Evolutionary conservation across 2,113 vertebrate species (phyloP), one percentile per base, ranked within the genome.

Genomic region (Hemiprocne comata): DNA sequence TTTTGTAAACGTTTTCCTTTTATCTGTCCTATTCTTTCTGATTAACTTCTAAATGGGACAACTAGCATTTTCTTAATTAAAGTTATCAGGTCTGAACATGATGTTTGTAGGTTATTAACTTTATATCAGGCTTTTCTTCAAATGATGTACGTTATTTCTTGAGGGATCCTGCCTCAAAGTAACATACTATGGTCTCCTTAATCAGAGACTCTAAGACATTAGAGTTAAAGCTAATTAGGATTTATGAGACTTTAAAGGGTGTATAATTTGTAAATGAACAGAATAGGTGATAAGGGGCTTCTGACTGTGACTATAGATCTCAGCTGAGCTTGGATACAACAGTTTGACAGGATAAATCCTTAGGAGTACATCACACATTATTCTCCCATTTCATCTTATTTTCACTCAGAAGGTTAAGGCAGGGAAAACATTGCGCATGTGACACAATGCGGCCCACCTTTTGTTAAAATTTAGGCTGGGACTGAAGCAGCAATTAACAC

Each of bases 161-260:
- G 34, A 92, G 80, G 46, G 29, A 92, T 89, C 12, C 38, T 90
- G 54, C 82, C 71, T 64, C 51, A 67, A 87, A 85, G 36, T 60
- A 29, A 71, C 87, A 77, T 74, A 64, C 16, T 19, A 19, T 50
- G 87, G 82, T 85, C 60, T 76, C 24, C 54, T 87, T 91, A 46
- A 91, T 87, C 85, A 95, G 64, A 94, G 44, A 26, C 42, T 84
- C 16, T 48, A 85, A 76, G 51, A 33, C 46, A 71, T 80, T 42
- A 42, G 33, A 77, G 55, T 67, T 91, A 76, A 77, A 93, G 60
- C 51, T 96, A 93, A 96, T 97, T 90, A 90, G 85, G 70, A 81
- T 92, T 88, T 90, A 86, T 86, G 82, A 83, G 55, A 46, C 33
- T 65, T 71, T 79, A 53, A 17, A 77, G 38, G 34, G 15, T 83